Conservation (phyloP, 2,888 invertebrate species). For the Spisula subtruncata region DNA sequence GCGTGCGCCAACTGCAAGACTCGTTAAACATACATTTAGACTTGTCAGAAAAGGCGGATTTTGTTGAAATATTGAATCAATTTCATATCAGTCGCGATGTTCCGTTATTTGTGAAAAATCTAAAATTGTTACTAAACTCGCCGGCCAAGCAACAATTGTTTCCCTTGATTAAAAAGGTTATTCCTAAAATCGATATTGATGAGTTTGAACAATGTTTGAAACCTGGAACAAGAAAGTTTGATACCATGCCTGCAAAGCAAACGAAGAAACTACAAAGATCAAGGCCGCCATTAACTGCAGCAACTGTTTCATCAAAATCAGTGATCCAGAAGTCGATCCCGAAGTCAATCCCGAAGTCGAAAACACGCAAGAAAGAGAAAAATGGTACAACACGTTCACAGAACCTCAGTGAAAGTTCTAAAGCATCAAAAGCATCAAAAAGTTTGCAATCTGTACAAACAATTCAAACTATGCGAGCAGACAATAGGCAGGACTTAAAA, state of each 20-base stretch:
- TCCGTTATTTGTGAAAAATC: constrained; percentile 78
- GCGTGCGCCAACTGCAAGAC: constrained; percentile 82
- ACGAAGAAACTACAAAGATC: constrained; percentile 61
- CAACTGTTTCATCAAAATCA: constrained; percentile 35
- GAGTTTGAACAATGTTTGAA: constrained; percentile 77
- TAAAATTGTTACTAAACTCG: constrained; percentile 82
- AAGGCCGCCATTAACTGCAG: constrained; percentile 53
- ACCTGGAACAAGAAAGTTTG: constrained; percentile 68
- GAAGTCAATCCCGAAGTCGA: neutral
- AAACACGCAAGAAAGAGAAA: constrained; percentile 51
- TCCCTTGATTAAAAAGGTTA: constrained; percentile 79
- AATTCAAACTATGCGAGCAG: constrained; percentile 23
- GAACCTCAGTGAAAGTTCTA: constrained; percentile 46
- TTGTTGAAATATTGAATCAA: constrained; percentile 81
- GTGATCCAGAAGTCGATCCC: neutral
- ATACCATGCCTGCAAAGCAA: constrained; percentile 73
- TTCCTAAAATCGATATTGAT: constrained; percentile 79
- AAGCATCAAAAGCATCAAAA: constrained; percentile 22
- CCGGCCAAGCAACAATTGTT: constrained; percentile 82
- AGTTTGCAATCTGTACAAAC: neutral
- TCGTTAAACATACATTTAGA: constrained; percentile 81
- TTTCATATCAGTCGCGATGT: constrained; percentile 81
- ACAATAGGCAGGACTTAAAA: constrained; percentile 57
- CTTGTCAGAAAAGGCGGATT: constrained; percentile 78
- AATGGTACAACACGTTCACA: constrained; percentile 48